Percentiles rank a stretch among this genome's conserved stretches.
phyloP scores from a whole-genome alignment of 2,797 vertebrate genomes.

The Nyctibius grandis region DNA sequence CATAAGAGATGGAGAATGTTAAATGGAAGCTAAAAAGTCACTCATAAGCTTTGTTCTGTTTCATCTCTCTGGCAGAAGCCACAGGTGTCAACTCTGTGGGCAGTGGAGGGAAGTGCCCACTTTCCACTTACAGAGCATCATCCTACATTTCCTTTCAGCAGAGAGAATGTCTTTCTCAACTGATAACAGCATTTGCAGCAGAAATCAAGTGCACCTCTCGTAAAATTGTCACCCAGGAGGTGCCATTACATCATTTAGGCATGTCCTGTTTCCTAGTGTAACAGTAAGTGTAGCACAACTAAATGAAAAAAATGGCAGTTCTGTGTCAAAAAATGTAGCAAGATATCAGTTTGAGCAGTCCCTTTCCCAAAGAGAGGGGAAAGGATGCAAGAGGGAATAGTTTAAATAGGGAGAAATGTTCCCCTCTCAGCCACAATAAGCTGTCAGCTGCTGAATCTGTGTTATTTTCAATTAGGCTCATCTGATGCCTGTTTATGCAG shows the following conservation, averaged over 20 bases:
- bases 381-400: background rate
- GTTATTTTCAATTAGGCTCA: constrained; percentile 51
- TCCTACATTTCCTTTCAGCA: background rate
- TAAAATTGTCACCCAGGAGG: background rate
- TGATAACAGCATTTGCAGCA: background rate
- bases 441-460: constrained; percentile 43
- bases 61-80: background rate
- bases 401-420: background rate
- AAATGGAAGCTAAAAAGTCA: background rate
- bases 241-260: background rate
- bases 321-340: background rate
- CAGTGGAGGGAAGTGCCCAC: background rate
- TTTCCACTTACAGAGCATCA: background rate
- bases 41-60: background rate
- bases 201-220: background rate
- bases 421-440: background rate
- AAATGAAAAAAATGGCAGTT: background rate
- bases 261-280: background rate
- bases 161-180: background rate
- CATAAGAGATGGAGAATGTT: background rate
- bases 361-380: background rate
- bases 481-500: constrained; percentile 12
- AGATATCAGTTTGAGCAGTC: background rate
- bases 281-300: background rate
- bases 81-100: background rate